Conservation (phyloP, 2,797 vertebrate genomes). For the Cynopterus sphinx region DNA sequence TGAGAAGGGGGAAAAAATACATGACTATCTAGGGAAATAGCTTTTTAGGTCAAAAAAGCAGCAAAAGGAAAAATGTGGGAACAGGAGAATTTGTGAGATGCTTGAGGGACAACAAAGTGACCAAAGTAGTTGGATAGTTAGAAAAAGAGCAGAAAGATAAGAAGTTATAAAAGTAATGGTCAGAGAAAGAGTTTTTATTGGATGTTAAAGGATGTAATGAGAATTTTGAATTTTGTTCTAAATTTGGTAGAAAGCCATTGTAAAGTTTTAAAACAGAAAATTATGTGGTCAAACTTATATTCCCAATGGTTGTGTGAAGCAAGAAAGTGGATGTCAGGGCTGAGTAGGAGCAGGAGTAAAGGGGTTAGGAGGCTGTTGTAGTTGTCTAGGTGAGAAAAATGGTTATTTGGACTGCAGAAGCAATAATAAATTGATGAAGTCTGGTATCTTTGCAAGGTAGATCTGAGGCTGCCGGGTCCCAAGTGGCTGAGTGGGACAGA, state of each 20-base stretch:
- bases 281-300: not conserved
- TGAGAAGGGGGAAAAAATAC: not conserved
- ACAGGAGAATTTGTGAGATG: not conserved
- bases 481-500: too few relatives aligned
- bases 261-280: not conserved
- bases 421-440: not conserved
- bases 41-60: not conserved
- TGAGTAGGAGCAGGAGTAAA: not conserved
- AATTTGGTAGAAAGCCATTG: not conserved
- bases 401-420: not conserved
- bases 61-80: not conserved
- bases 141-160: not conserved
- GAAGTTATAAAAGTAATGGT: not conserved
- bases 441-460: not conserved
- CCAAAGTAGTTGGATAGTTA: not conserved
- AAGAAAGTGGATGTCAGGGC: not conserved
- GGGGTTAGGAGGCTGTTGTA: not conserved
- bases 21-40: not conserved
- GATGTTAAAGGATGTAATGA: not conserved
- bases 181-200: not conserved
- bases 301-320: not conserved
- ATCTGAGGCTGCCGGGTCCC: not conserved
- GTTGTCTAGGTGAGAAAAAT: not conserved
- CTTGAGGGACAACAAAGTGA: not conserved
- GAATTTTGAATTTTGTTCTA: not conserved